Evolutionary conservation across 2,888 invertebrate species (phyloP).

Genomic region (Acanthosepion lycidas): DNA sequence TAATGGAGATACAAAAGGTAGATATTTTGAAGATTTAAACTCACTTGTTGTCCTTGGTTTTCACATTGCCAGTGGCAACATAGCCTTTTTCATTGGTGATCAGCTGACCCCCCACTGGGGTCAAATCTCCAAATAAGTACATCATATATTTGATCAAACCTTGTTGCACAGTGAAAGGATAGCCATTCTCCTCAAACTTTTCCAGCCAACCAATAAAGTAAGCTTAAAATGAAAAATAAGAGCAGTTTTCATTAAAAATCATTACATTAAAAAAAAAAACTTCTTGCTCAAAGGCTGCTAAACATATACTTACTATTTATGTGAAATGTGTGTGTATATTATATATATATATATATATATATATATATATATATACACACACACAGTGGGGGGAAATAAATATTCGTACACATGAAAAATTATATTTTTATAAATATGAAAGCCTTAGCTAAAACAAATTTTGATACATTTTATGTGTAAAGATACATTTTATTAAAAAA

Average conservation of each 20-base stretch:
- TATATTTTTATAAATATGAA: too few species aligned
- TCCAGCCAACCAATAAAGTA: neutral
- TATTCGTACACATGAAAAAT: too few species aligned
- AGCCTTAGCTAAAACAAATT: too few species aligned
- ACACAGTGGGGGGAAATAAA: too few species aligned
- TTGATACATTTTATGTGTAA: too few species aligned
- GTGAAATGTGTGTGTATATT: too few species aligned
- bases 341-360: too few species aligned
- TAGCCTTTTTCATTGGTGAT: neutral
- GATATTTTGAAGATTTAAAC: neutral
- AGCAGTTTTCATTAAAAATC: neutral
- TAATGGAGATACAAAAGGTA: neutral
- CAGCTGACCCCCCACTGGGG: neutral
- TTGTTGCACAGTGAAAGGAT: neutral
- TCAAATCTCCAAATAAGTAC: slow-evolving; percentile 35
- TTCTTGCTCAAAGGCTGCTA: too few species aligned
- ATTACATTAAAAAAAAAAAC: neutral
- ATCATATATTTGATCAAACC: neutral
- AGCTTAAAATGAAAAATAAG: neutral
- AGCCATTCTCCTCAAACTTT: neutral
- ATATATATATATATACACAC: too few species aligned
- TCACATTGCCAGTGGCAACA: slow-evolving; percentile 13
- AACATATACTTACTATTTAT: too few species aligned
- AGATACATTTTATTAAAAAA: too few species aligned
- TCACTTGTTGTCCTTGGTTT: neutral